Base-by-base conservation (phyloP, 2,888 invertebrate genomes). In the Lithosia quadra region DNA sequence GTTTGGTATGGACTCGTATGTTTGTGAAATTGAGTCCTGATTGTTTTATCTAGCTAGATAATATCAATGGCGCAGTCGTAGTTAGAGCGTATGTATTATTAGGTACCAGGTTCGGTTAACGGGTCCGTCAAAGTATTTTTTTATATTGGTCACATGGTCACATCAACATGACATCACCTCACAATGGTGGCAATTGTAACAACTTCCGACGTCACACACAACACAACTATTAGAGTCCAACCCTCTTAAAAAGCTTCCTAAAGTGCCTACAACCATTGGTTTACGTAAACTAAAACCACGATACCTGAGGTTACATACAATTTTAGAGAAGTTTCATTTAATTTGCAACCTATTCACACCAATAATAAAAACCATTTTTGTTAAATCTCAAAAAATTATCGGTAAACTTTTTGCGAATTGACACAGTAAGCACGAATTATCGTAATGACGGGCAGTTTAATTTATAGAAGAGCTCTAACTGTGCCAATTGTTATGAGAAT, bases 341-440 rank as follows among this genome's bases (percentile, higher is more conserved):
- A 67, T 63, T 63, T n/a, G 34, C 58, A 24, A 63, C 49, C 53
- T 67, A 33, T 33, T n/a, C 5, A 7, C 10, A n/a, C 55, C 33
- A 22, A 43, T 43, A 22, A 60, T 66, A 73, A 43, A 72, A 68
- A 65, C 60, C 63, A 71, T 33, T 66, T 74, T 67, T 60, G 55
- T 49, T 61, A 21, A 34, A 39, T 61, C 36, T 22, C 33, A 5
- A 18, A n/a, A 58, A 34, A 43, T 63, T 63, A 63, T 59, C 34
- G 67, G 43, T 67, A 68, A 61, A 57, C 43, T 58, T 79, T 73
- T 84, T 77, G 83, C 77, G 79, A 80, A 83, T 78, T 72, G 73
- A 82, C 73, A 78, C 75, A 70, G 77, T 82, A 83, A 88, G 90
- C 90, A 89, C 87, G 88, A 91, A 84, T 87, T 89, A 86, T 88